These are phyloP conservation scores for Oceanites oceanicus DNA, from an alignment of 2,113 vertebrate species.

Conservation along the genomic window DNA sequence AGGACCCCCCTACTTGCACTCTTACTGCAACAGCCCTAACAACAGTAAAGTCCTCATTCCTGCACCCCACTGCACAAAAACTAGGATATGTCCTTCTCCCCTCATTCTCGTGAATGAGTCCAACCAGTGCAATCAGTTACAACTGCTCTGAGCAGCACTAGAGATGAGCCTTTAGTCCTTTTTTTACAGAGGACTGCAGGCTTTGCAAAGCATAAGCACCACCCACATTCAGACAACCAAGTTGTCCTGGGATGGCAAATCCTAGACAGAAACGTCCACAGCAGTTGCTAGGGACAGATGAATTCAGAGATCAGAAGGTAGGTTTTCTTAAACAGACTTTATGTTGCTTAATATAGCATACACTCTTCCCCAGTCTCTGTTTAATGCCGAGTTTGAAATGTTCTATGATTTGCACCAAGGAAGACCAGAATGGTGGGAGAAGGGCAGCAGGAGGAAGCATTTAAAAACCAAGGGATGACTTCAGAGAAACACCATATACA, in stretches of 20 bases:
- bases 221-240: not conserved
- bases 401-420: not conserved
- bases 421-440: not conserved
- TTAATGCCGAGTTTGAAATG: slow-evolving; percentile 26
- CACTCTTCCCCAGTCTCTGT: slow-evolving; percentile 18
- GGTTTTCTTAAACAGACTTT: slow-evolving; percentile 32
- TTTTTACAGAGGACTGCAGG: not conserved
- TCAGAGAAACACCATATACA: not conserved
- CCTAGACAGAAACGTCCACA: not conserved
- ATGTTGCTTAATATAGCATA: slow-evolving; percentile 41
- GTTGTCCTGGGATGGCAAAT: not conserved
- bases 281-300: not conserved
- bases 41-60: not conserved
- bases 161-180: not conserved
- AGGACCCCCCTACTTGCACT: not conserved
- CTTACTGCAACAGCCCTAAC: not conserved
- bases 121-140: not conserved
- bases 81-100: not conserved
- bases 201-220: not conserved
- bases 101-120: not conserved
- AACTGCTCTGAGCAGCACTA: not conserved
- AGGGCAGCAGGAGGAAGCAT: not conserved
- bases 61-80: not conserved
- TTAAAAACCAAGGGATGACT: not conserved
- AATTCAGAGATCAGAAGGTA: slow-evolving; percentile 14